These are phyloP conservation scores for Pteromalus puparum DNA, from an alignment of 1,140 invertebrate species.

Conservation along the genomic window DNA sequence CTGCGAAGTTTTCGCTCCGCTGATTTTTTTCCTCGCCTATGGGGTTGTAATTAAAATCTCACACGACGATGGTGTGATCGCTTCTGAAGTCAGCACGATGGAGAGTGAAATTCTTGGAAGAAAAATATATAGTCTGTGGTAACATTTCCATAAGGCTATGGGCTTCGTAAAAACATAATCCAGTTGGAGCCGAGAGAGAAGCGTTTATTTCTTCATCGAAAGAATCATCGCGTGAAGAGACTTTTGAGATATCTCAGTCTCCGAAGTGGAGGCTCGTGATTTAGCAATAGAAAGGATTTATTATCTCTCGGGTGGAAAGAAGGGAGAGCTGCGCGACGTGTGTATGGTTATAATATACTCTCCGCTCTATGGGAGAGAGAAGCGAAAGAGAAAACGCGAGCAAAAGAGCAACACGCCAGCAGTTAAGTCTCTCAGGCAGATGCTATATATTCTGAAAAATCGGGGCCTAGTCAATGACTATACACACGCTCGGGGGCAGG, in stretches of 20 bases:
- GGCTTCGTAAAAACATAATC: constrained; percentile 14
- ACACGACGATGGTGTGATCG: background rate
- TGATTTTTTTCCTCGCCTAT: background rate
- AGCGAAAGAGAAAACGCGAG: constrained; percentile 16
- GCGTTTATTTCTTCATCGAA: constrained; percentile 45
- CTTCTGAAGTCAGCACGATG: background rate
- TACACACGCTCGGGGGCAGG: constrained; percentile 8
- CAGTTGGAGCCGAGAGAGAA: background rate
- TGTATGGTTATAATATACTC: too few relatives aligned
- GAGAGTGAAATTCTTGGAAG: background rate
- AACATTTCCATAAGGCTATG: constrained; percentile 24
- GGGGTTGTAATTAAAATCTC: constrained; percentile 17
- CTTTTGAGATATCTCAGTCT: constrained; percentile 39
- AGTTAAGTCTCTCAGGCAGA: constrained; percentile 45
- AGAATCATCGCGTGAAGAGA: constrained; percentile 16
- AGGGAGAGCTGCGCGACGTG: background rate
- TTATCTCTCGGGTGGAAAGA: constrained; percentile 1
- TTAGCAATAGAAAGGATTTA: constrained; percentile 47
- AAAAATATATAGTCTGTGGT: background rate
- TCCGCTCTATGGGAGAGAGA: background rate
- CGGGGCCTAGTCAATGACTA: constrained; percentile 30
- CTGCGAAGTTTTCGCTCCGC: background rate
- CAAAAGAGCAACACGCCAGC: background rate
- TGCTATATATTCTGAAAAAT: constrained; percentile 57
- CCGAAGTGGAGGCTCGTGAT: constrained; percentile 15